Conservation (phyloP, 2,888 invertebrate genomes). For the Pseudococcus longispinus region DNA sequence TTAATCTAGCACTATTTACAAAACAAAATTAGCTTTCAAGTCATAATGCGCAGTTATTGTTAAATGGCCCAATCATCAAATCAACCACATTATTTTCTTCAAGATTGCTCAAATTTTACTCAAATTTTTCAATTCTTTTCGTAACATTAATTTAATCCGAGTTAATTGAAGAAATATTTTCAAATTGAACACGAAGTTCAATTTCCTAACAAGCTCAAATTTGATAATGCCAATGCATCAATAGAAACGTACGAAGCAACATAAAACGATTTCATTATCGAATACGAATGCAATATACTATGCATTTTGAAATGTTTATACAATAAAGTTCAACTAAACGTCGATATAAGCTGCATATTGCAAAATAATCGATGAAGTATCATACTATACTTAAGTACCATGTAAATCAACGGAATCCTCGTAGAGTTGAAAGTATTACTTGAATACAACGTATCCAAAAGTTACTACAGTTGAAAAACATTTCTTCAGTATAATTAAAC, state of each 20-base stretch:
- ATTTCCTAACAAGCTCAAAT: background rate
- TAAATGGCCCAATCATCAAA: background rate
- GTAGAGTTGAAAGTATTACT: background rate
- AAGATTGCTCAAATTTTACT: background rate
- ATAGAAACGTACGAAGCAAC: background rate
- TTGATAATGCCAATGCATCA: background rate
- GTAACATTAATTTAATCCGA: background rate
- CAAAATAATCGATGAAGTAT: background rate
- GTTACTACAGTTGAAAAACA: background rate
- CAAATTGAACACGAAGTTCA: background rate
- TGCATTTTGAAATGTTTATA: background rate
- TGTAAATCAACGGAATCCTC: background rate
- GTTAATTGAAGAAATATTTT: background rate
- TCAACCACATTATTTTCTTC: background rate
- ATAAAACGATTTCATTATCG: background rate
- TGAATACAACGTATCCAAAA: background rate
- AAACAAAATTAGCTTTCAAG: background rate
- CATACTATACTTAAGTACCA: background rate
- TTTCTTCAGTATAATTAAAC: background rate
- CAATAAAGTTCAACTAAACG: background rate
- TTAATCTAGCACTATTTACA: background rate
- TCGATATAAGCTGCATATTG: background rate
- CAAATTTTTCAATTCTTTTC: background rate
- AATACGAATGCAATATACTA: background rate
- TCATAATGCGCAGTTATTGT: constrained; percentile 1